Base-by-base conservation (phyloP, 2,888 invertebrate genomes). In the Clistopyga incitator region DNA sequence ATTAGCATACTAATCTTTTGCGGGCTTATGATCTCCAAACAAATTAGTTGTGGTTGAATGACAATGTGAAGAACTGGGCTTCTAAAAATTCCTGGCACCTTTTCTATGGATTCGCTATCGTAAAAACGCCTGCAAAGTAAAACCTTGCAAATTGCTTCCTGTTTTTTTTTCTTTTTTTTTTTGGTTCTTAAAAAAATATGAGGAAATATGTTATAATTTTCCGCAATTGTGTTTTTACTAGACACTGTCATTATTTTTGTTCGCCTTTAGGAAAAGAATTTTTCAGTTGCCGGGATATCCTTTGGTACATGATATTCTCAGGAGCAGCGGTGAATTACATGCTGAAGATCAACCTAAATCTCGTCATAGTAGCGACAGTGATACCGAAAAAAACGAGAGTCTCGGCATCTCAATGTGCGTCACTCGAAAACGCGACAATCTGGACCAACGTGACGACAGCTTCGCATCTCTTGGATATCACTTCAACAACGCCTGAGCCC, bases 261-360 rank as follows among this genome's bases (percentile, higher is more conserved):
- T 13, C 42, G n/a, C 23, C 34, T 59, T 13, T n/a, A 87, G 86
- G 81, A 42, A 85, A 68, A 84, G 88, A 85, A 78, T 86, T 88
- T 85, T 86, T 89, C 80, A 87, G 87, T 86, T 90, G 90, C 64
- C 87, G 91, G 47, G 87, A 86, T 47, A 94, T 95, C 47, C 91
- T 96, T 20, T 96, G 95, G 95, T 94, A 94, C 88, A 90, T 95
- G 87, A 94, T 94, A 4, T 95, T 96, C 90, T 90, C 93, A 68
- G 95, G 95, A 34, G 95, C 95, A 87, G 95, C 95, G n/a, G 94
- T 95, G 68, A 95, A 95, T 91, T 96, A 95, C 89, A 95, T 95
- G 95, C 93, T 95, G n/a, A 93, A 95, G 23, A 94, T 95, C 75
- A 95, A 95, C 91, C 90, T 95, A 52, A 95, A 95, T 89, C 95